Conservation (phyloP, 2,797 vertebrate genomes). For the Gymnothorax javanicus region DNA sequence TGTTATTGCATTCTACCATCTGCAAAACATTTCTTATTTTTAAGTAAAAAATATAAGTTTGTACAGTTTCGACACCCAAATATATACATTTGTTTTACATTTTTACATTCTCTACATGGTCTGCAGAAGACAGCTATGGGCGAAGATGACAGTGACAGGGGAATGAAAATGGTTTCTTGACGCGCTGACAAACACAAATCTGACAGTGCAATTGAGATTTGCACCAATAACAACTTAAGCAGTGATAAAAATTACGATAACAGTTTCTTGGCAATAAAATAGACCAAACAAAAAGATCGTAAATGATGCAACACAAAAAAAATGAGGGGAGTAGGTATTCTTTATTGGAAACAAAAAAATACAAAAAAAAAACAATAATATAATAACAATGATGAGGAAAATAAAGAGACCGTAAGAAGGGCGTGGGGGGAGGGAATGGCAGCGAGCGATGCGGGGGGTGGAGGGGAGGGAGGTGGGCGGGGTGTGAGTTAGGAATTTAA, state of each 20-base stretch:
- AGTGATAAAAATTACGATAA: conserved; percentile 36
- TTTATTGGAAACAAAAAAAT: conserved; percentile 95
- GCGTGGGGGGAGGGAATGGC: conserved; percentile 58
- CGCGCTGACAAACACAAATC: neutral
- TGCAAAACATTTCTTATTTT: conserved; percentile 49
- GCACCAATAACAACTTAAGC: conserved; percentile 42
- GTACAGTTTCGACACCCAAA: conserved; percentile 55
- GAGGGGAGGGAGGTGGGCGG: conserved; percentile 46
- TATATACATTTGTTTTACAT: conserved; percentile 47
- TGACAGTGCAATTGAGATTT: conserved; percentile 29
- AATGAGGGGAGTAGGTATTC: conserved; percentile 89
- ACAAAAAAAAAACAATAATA: conserved; percentile 79
- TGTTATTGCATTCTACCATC: neutral
- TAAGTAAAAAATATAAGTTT: conserved; percentile 68
- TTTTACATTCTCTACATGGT: neutral
- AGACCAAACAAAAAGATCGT: conserved; percentile 42
- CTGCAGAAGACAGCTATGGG: neutral
- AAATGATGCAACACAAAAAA: conserved; percentile 77
- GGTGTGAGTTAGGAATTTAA: conserved; percentile 94
- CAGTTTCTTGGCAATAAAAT: conserved; percentile 29
- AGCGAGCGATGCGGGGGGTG: conserved; percentile 53
- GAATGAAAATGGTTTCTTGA: neutral
- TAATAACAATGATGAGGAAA: conserved; percentile 78
- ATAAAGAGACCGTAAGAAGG: conserved; percentile 74
- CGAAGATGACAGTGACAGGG: neutral